Evolutionary conservation across 2,888 invertebrate species (phyloP), one percentile per base, ranked within the genome.

Genomic region (Mechanitis messenoides): DNA sequence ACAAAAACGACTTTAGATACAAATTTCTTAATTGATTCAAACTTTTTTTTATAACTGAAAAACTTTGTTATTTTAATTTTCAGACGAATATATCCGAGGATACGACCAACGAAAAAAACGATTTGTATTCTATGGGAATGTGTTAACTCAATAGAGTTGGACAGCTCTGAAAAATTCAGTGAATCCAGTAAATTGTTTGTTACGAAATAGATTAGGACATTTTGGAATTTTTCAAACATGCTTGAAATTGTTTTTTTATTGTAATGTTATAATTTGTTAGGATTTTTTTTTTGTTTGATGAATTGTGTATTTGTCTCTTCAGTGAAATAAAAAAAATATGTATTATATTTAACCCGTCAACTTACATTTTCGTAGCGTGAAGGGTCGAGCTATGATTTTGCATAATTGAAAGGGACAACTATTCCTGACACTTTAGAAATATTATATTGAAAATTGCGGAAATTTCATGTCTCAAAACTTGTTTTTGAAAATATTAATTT

Each of bases 111-210:
- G 33, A 42, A 35, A 50, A 54, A 28, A 58, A 50, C 56, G 38
- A 62, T 62, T 62, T 53, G 59, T 59, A 62, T 62, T 59, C 62
- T n/a, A 45, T 38, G 50, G 33, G 59, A 56, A 62, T 59, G 62
- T 62, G 62, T 62, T 62, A 62, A 62, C 59, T 62, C 62, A 62
- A 59, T 62, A 38, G 46, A 54, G 59, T 55, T 62, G 53, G 56
- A 59, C 62, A 56, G 56, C 53, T 59, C 56, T 56, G 62, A 62
- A 62, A 56, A 62, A 54, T 56, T 47, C 55, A 59, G 54, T 12
- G 53, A 59, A 60, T 50, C 7, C 50, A 31, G 50, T 50, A 50
- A 50, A 50, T 50, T 28, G 50, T 50, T 50, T 50, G 28, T 50
- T 31, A 31, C 50, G 31, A 11, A 50, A 50, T 50, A 50, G 28